Conservation (phyloP, 2,113 vertebrate species). For the Neolamprologus cancellatus region DNA sequence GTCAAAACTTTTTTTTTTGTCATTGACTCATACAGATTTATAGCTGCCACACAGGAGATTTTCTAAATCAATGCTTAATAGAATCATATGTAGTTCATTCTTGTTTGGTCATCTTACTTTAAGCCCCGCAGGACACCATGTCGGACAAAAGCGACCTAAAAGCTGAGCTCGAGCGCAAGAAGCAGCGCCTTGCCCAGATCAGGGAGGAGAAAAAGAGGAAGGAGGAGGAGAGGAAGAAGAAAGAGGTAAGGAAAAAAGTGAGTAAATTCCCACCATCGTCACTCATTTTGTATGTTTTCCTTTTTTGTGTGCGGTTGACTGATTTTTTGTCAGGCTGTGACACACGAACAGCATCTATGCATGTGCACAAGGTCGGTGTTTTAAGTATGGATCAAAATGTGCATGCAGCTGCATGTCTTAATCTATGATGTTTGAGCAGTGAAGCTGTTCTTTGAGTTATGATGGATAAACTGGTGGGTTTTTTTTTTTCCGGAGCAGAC, state of each 20-base stretch:
- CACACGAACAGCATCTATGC: neutral
- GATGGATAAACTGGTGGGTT: accelerated
- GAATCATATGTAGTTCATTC: neutral
- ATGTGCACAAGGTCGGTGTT: constrained; percentile 21
- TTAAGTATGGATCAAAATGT: neutral
- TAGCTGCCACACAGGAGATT: neutral
- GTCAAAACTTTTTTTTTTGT: neutral
- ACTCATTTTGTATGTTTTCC: neutral
- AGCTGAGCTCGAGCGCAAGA: constrained; percentile 97
- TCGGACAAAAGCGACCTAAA: constrained; percentile 98
- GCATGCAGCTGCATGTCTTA: neutral
- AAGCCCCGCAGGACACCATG: constrained; percentile 72
- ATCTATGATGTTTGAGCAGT: neutral
- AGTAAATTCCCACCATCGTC: constrained; percentile 11
- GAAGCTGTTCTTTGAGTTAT: neutral
- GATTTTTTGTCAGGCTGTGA: constrained; percentile 11
- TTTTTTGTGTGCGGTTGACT: constrained; percentile 17
- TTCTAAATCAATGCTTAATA: neutral
- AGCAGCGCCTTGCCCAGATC: constrained; percentile 95
- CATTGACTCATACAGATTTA: neutral
- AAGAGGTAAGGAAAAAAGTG: constrained; percentile 81
- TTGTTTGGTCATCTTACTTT: neutral
- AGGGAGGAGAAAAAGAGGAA: constrained; percentile 98
- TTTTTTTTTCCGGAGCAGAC: constrained; percentile 57
- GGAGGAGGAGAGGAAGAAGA: constrained; percentile 96